Evolutionary conservation across 2,113 vertebrate species (phyloP).

Genomic region (Nansenia antarctica): DNA sequence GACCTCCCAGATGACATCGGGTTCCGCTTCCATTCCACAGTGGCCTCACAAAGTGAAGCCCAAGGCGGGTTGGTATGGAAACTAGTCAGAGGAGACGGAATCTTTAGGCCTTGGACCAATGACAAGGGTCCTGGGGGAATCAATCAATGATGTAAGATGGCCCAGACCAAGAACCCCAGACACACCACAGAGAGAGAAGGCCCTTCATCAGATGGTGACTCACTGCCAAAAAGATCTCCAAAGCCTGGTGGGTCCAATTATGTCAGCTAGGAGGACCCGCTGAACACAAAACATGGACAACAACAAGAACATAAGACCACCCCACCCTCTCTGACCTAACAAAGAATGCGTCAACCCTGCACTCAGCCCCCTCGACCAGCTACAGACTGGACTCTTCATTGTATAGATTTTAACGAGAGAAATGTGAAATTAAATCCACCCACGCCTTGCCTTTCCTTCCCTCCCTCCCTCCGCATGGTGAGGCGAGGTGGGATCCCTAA

Average conservation of each 20-base stretch:
- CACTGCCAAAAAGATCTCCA: background rate
- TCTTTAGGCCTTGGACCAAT: conserved; percentile 8
- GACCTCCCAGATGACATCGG: conserved; percentile 34
- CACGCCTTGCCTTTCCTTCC: background rate
- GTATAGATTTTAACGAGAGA: background rate
- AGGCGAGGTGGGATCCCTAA: background rate
- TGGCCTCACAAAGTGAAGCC: background rate
- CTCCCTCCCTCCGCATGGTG: background rate
- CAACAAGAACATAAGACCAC: background rate
- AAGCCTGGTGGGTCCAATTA: conserved; percentile 26
- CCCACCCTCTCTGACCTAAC: background rate
- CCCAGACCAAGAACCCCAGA: background rate
- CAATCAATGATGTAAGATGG: background rate
- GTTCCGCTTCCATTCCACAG: conserved; percentile 1
- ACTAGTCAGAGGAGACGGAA: conserved; percentile 14
- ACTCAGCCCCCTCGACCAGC: background rate
- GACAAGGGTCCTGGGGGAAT: conserved; percentile 5
- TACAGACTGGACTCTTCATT: background rate
- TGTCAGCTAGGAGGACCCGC: conserved; percentile 19
- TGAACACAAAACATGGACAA: background rate
- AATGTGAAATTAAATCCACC: background rate
- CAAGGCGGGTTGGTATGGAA: conserved; percentile 38
- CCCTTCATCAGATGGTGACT: conserved; percentile 3
- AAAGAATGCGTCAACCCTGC: background rate
- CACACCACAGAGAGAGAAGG: background rate